Base-by-base conservation (phyloP, 2,113 vertebrate species). In the Mesocricetus auratus region DNA sequence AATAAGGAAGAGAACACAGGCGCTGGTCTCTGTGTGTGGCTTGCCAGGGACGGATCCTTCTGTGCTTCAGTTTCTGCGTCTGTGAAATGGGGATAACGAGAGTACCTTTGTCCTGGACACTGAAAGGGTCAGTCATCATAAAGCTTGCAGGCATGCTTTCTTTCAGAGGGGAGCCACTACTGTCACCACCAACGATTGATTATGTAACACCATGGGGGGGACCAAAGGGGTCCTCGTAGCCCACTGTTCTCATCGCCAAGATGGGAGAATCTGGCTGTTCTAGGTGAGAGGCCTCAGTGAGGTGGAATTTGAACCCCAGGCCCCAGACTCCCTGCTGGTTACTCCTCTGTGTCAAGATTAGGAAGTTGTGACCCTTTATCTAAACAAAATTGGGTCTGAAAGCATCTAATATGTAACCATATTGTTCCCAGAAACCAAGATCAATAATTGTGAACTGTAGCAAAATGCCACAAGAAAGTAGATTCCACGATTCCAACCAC, bases 391-490 rank as follows among this genome's bases (percentile, higher is more conserved):
- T 96, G 94, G 94, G 95, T 77, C 82, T 86, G 92, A 91, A 93
- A 94, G 94, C 90, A 95, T 96, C 96, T 92, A 82, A 95, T 97
- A 83, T 91, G 95, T 89, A 89, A 93, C 96, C 94, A 89, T 97
- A 96, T 93, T 98, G 96, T 97, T 97, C 96, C 95, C 95, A 91
- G 96, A 98, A 97, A 97, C 96, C 97, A 97, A 97, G 82, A 98
- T 98, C 97, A 97, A 98, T 98, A 97, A 95, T 89, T 97, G 95
- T 96, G 94, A 97, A 97, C 96, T 98, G 96, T 95, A 98, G 97
- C 96, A 98, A 97, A 98, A 97, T 95, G 97, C 95, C 97, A 94
- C 97, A 97, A 69, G 96, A 95, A 96, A 96, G 96, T 96, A 97
- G 93, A 97, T 91, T 91, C 96, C 96, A 78, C 96, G 64, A 12